Conservation (phyloP, 2,113 vertebrate genomes). For the Setophaga coronata region DNA sequence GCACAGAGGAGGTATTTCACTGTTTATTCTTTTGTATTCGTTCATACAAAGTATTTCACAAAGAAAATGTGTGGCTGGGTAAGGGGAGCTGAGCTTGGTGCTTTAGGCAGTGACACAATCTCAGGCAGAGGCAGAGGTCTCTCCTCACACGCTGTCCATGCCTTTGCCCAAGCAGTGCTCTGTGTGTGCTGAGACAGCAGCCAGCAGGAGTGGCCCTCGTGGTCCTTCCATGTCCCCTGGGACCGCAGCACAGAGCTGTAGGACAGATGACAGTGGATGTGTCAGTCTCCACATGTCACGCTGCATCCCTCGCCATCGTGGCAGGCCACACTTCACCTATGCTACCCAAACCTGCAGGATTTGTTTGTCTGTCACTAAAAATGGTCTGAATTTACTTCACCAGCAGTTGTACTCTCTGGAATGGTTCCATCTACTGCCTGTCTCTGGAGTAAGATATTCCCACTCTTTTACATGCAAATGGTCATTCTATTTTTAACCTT, state of each 20-base stretch:
- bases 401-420: neutral
- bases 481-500: neutral
- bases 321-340: neutral
- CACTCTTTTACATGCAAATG: neutral
- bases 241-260: neutral
- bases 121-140: neutral
- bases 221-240: accelerated
- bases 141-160: accelerated
- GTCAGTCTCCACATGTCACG: accelerated
- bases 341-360: neutral
- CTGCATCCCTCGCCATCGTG: accelerated
- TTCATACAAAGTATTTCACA: neutral
- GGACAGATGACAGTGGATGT: accelerated
- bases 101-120: neutral
- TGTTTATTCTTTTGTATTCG: neutral
- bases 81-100: neutral
- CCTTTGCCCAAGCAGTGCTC: neutral
- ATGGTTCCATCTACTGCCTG: neutral
- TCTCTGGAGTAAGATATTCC: neutral
- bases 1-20: neutral
- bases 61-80: neutral
- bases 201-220: neutral
- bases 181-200: neutral
- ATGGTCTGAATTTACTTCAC: neutral
- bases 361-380: neutral